Evolutionary conservation across 30 jellyfish, hydroid and myxozoan genomes (phyloP), one percentile per base, ranked within the genome.

Genomic region (Sanderia malayensis): DNA sequence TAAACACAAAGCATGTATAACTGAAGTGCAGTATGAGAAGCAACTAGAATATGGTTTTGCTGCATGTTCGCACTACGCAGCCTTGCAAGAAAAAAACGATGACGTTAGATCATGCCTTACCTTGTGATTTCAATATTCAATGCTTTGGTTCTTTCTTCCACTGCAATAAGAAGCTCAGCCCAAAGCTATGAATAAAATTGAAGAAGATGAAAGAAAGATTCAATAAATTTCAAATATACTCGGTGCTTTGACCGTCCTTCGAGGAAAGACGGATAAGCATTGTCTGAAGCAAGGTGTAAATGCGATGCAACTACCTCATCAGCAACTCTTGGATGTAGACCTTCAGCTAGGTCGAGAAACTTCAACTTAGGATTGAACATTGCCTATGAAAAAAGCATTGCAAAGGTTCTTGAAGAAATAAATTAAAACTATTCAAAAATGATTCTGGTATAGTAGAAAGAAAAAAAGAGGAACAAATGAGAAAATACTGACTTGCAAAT

Each of bases 401-500:
- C 10, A n/a, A n/a, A n/a, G n/a, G n/a, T n/a, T n/a, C n/a, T n/a
- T n/a, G n/a, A n/a, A n/a, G n/a, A n/a, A n/a, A n/a, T n/a, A n/a
- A n/a, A n/a, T n/a, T n/a, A n/a, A n/a, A n/a, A n/a, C n/a, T n/a
- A n/a, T n/a, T n/a, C n/a, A n/a, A n/a, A n/a, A n/a, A n/a, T n/a
- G n/a, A n/a, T n/a, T n/a, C n/a, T n/a, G n/a, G n/a, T n/a, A n/a
- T n/a, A n/a, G n/a, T n/a, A n/a, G n/a, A n/a, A n/a, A n/a, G n/a
- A n/a, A n/a, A n/a, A n/a, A n/a, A n/a, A n/a, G n/a, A n/a, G n/a
- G n/a, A n/a, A n/a, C n/a, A n/a, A n/a, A n/a, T n/a, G n/a, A n/a
- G n/a, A n/a, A n/a, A n/a, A n/a, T n/a, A n/a, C n/a, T n/a, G n/a
- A 89, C 97, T 86, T 67, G 82, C 26, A 89, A 66, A 44, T 89